phyloP scores from a whole-genome alignment of 2,113 vertebrate species.

The Chaenocephalus aceratus region DNA sequence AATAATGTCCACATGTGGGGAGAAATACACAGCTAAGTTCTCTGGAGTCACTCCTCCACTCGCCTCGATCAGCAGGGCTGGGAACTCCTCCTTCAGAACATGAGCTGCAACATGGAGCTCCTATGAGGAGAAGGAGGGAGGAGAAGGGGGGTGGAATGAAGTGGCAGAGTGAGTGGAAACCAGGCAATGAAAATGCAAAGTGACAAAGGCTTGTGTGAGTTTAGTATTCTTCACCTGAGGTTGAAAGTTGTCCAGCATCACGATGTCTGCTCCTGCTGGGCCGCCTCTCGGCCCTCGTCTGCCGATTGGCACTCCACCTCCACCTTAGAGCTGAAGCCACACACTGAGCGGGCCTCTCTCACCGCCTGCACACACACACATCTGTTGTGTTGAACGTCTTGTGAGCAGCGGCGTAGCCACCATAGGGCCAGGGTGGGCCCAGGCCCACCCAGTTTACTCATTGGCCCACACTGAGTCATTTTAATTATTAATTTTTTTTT shows the following conservation, averaged over 20 bases:
- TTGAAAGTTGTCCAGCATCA: conserved; percentile 89
- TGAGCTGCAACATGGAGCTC: conserved; percentile 80
- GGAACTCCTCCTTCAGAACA: conserved; percentile 80
- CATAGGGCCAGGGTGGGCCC: too few relatives aligned
- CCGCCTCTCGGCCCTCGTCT: conserved; percentile 81
- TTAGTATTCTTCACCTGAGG: conserved; percentile 78
- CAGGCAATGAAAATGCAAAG: not conserved
- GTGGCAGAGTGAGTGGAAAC: not conserved
- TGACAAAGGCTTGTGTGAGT: not conserved
- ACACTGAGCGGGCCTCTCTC: conserved; percentile 66
- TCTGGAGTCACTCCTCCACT: conserved; percentile 86
- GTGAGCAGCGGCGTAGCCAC: not conserved
- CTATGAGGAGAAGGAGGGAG: conserved; percentile 63
- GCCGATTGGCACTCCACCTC: conserved; percentile 87
- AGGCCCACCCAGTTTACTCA: too few relatives aligned
- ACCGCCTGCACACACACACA: conserved; percentile 74
- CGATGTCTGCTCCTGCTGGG: conserved; percentile 83
- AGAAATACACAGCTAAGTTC: conserved; percentile 80
- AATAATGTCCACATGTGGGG: conserved; percentile 84
- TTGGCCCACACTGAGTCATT: too few relatives aligned
- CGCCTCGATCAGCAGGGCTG: conserved; percentile 82
- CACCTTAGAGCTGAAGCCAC: conserved; percentile 85
- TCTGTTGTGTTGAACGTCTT: not conserved
- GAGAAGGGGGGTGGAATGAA: not conserved
- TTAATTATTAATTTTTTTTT: too few relatives aligned